These are phyloP conservation scores for Xiphophorus hellerii DNA, from an alignment of 2,113 vertebrate genomes.

Conservation along the genomic window DNA sequence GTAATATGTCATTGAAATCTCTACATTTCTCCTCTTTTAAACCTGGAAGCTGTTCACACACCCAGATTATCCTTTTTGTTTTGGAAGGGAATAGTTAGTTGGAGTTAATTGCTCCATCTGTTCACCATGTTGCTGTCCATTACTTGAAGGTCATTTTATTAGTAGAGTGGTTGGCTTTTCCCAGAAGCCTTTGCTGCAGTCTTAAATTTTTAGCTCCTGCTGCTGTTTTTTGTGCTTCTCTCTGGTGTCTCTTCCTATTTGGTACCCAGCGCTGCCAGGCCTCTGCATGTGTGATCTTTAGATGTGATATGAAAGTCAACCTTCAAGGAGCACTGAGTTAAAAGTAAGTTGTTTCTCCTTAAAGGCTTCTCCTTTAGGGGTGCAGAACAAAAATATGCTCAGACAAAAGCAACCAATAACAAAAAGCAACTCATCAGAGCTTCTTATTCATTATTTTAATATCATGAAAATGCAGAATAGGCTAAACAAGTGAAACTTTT, in stretches of 20 bases:
- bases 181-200: constrained; percentile 17
- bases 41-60: constrained; percentile 15
- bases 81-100: constrained; percentile 52
- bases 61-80: constrained; percentile 45
- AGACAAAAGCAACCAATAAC: constrained; percentile 18
- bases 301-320: constrained; percentile 50
- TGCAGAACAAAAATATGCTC: constrained; percentile 1
- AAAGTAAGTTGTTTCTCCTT: constrained; percentile 35
- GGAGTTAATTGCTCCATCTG: constrained; percentile 42
- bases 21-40: constrained; percentile 45
- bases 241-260: constrained; percentile 2
- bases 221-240: constrained; percentile 12
- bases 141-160: constrained; percentile 53
- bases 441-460: neutral
- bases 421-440: neutral
- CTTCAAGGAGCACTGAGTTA: constrained; percentile 30
- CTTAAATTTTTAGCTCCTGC: neutral
- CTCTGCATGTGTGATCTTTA: constrained; percentile 37
- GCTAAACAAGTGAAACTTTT: neutral
- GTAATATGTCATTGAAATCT: constrained; percentile 40
- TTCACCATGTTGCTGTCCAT: constrained; percentile 33
- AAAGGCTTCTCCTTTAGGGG: constrained; percentile 1
- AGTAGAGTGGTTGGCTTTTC: constrained; percentile 36
- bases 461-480: neutral
- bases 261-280: constrained; percentile 8